These are phyloP conservation scores for Valencia hispanica DNA, from an alignment of 2,797 vertebrate species.

Conservation along the genomic window DNA sequence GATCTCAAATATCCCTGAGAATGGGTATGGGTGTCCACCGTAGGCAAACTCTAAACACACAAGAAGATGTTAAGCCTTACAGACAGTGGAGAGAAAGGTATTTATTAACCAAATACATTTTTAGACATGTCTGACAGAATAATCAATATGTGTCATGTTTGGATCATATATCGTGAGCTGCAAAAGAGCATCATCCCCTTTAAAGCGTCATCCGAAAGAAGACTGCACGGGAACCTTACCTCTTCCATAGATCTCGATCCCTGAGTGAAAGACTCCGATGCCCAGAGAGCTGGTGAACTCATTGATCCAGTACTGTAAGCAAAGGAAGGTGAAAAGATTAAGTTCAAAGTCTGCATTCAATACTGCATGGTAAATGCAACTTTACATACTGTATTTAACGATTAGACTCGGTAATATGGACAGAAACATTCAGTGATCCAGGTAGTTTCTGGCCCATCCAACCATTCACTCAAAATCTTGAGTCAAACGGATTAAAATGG, in stretches of 20 bases:
- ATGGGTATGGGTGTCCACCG: slow-evolving; percentile 97
- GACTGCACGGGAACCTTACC: slow-evolving; percentile 76
- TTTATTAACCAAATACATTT: neutral
- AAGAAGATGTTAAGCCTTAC: neutral
- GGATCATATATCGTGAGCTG: neutral
- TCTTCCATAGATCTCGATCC: slow-evolving; percentile 98
- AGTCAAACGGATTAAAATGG: neutral
- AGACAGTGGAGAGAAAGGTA: neutral
- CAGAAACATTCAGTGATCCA: neutral
- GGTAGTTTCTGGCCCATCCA: neutral
- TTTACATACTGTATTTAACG: neutral
- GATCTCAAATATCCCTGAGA: slow-evolving; percentile 99
- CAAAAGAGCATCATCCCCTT: neutral
- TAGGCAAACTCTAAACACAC: slow-evolving; percentile 93
- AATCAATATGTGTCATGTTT: neutral
- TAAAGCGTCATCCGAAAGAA: slow-evolving; percentile 15
- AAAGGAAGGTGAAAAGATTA: slow-evolving; percentile 10
- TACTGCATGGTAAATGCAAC: neutral
- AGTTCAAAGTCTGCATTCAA: neutral
- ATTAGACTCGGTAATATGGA: neutral
- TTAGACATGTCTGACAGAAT: neutral
- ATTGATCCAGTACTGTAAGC: slow-evolving; percentile 96
- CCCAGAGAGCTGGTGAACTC: slow-evolving; percentile 97
- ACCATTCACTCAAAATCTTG: neutral
- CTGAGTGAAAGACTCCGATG: slow-evolving; percentile 99